Evolutionary conservation across 1,140 invertebrate species (phyloP).

Genomic region (Drosophila funebris): DNA sequence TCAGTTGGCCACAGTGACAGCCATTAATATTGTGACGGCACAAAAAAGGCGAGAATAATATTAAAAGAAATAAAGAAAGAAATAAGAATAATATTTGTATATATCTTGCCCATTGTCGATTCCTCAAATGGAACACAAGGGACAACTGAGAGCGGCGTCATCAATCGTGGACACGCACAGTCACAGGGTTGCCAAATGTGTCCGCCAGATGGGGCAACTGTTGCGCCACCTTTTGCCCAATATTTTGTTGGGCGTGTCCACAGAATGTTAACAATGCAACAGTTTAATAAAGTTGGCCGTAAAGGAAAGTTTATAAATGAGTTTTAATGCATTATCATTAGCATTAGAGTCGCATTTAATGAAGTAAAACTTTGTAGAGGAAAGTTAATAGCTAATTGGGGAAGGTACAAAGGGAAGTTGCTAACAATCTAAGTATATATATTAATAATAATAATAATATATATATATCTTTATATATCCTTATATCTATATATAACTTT

Average conservation of each 20-base stretch:
- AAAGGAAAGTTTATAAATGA: neutral
- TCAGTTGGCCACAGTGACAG: conserved; percentile 9
- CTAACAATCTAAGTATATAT: neutral
- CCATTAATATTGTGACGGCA: neutral
- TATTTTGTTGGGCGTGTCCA: conserved; percentile 9
- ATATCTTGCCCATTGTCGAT: neutral
- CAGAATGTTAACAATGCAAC: conserved; percentile 15
- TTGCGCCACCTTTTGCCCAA: conserved; percentile 12
- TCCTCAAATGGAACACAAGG: conserved; percentile 4
- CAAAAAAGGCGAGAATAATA: neutral
- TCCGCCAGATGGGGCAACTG: conserved; percentile 27
- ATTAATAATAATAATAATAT: too few species aligned
- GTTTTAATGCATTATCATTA: neutral
- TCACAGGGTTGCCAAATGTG: neutral
- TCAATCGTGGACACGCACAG: conserved; percentile 35
- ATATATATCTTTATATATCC: neutral
- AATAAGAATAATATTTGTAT: neutral
- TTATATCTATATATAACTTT: neutral
- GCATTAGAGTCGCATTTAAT: neutral
- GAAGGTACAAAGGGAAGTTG: too few species aligned
- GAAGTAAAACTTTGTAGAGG: neutral
- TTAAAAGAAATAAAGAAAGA: neutral
- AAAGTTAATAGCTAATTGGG: neutral
- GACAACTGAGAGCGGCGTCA: conserved; percentile 22
- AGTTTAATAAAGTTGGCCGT: conserved; percentile 20